Evolutionary conservation across 2,113 vertebrate species (phyloP), one percentile per base, ranked within the genome.

Genomic region (Pongo pygmaeus): DNA sequence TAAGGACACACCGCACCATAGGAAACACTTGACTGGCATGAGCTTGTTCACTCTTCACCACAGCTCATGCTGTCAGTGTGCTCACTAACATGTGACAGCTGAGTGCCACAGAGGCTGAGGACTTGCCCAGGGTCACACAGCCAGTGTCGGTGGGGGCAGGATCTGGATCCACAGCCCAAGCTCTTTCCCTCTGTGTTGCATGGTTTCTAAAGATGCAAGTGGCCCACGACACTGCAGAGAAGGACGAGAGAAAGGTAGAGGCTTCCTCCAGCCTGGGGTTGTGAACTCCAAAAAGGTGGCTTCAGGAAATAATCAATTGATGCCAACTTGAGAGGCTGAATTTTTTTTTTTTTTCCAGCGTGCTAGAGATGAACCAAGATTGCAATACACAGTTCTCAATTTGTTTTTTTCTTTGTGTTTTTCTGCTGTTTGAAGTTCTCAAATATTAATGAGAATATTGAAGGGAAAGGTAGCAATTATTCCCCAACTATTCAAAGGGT

Each of bases 401-500:
- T 32, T 64, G 27, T 64, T 64, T 64, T 64, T 27, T 30, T 12
- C 59, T 61, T 61, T 61, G 11, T 64, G 61, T 64, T 64, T 64
- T 64, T 32, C 61, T 64, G 61, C 61, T 32, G 61, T 13, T 64
- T 14, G 27, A 64, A 64, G 27, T 64, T 64, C 83, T 85, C 32
- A 16, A 57, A 81, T 50, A 74, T 70, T 95, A 97, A 59, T 48
- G 25, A 59, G 57, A 72, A 11, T 20, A 61, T 43, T 93, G 43
- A 57, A 78, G 35, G 57, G 81, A 70, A 95, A 96, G 93, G 89
- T 5, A 48, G 72, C 88, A 94, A 97, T 97, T 96, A 97, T 89
- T 97, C 85, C 91, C 61, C 84, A 95, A 93, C 93, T 95, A 97
- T 78, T 94, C 52, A 78, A 50, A 64, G 32, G 90, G 22, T 92